Conservation (phyloP, 2,797 vertebrate species). For the Brachymystax lenok region DNA sequence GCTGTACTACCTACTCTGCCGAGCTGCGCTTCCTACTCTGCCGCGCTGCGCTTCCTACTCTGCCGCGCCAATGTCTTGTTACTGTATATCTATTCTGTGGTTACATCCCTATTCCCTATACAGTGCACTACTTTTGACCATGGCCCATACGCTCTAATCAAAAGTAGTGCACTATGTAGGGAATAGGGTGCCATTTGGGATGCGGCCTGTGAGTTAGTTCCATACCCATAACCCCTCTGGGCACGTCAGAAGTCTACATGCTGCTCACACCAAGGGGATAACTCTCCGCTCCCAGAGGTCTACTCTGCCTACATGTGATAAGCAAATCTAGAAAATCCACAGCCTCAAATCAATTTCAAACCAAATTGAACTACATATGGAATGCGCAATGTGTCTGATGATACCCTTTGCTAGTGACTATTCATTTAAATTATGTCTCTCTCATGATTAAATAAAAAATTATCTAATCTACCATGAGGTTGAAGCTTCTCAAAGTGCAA, state of each 20-base stretch:
- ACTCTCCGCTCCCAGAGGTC: slow-evolving; percentile 17
- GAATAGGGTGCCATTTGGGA: no score
- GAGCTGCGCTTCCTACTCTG: no score
- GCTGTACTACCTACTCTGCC: no score
- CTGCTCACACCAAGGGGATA: slow-evolving; percentile 9
- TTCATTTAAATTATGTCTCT: slow-evolving; percentile 1
- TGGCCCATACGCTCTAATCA: background rate
- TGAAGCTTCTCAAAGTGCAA: background rate
- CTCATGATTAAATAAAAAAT: slow-evolving; percentile 8
- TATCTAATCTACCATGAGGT: background rate
- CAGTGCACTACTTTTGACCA: no score
- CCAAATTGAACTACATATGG: slow-evolving; percentile 14
- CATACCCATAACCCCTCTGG: background rate
- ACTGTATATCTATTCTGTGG: slow-evolving; percentile 6
- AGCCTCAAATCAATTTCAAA: slow-evolving; percentile 36
- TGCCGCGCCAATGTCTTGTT: slow-evolving; percentile 14
- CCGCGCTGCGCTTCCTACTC: no score
- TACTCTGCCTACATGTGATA: slow-evolving; percentile 30
- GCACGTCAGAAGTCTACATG: slow-evolving; percentile 28
- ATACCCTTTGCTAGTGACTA: slow-evolving; percentile 15
- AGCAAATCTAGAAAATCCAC: slow-evolving; percentile 25
- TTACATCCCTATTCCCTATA: no score
- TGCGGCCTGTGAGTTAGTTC: slow-evolving; percentile 9
- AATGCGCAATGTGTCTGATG: slow-evolving; percentile 27
- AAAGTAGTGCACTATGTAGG: no score